phyloP scores from a whole-genome alignment of 2,888 invertebrate species.

The Polyommatus iphigenia region DNA sequence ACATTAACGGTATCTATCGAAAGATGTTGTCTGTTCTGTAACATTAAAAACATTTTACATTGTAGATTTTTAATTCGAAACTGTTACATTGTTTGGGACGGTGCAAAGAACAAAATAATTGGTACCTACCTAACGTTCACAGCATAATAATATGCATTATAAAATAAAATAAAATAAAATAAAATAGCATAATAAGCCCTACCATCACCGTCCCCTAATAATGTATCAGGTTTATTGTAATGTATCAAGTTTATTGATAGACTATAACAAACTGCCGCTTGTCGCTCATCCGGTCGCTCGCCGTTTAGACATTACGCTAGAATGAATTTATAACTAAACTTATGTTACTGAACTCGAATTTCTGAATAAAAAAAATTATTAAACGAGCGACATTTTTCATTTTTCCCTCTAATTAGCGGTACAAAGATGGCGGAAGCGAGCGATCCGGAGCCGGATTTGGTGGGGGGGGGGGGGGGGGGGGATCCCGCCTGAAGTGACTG shows the following conservation, averaged over 20 bases:
- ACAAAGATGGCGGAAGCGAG: neutral
- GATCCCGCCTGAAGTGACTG: neutral
- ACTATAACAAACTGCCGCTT: neutral
- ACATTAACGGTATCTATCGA: no score
- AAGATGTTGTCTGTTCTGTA: no score
- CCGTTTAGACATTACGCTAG: constrained; percentile 68
- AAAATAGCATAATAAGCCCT: no score
- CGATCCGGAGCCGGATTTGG: neutral
- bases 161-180: no score
- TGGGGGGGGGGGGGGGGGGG: neutral
- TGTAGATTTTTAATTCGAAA: neutral
- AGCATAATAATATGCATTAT: no score
- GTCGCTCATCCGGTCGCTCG: constrained; percentile 49
- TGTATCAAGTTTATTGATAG: no score
- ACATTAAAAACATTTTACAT: neutral
- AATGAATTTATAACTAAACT: constrained; percentile 68
- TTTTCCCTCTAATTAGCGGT: constrained; percentile 41
- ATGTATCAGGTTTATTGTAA: no score
- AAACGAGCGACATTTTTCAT: constrained; percentile 48
- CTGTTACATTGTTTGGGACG: neutral
- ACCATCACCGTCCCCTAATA: no score
- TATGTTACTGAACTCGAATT: constrained; percentile 66
- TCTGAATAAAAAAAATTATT: constrained; percentile 62
- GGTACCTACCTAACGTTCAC: no score
- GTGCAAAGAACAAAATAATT: no score